Base-by-base conservation (phyloP, 2,888 invertebrate genomes). In the Nasonia oneida region DNA sequence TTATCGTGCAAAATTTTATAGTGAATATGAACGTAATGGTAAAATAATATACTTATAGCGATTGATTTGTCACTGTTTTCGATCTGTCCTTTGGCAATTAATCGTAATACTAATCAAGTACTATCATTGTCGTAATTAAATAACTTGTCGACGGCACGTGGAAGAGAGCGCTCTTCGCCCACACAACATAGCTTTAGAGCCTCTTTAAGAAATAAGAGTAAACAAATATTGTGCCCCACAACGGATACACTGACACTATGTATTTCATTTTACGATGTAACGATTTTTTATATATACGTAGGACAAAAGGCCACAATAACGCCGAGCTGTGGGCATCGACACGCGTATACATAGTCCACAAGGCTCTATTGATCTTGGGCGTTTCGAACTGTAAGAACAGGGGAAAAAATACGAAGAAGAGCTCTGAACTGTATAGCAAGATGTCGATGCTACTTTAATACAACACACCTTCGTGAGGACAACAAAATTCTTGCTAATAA, bases 281-380 rank as follows among this genome's bases (percentile, higher is more conserved):
- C 77, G n/a, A 77, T 77, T 82, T 82, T 82, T 85, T 78, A 73
- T 78, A 82, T 78, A 73, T 78, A 82, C 33, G 73, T 74, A 85
- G 61, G n/a, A 71, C 39, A 76, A 84, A 73, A 82, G 67, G 33
- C 53, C 53, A 64, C 50, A 3, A 33, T 81, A 47, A 29, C 29
- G 61, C 53, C 47, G 8, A 74, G 79, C 33, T 47, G 39, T 67
- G 39, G 42, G 71, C 75, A 61, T 85, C 77, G 70, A 79, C 79
- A 42, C 50, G 39, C 67, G 23, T n/a, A 39, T n/a, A 42, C 70
- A 39, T 15, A 67, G 71, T 85, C 29, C 5, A 14, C 71, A 39
- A 50, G 29, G 37, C 81, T 77, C 64, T 23, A 74, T 79, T 29
- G 70, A 79, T 79, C 61, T 71, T 81, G 37, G 37, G 67, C 6